phyloP scores from a whole-genome alignment of 37 sponge, comb jelly and placozoan genomes.

The Corticium candelabrum region DNA sequence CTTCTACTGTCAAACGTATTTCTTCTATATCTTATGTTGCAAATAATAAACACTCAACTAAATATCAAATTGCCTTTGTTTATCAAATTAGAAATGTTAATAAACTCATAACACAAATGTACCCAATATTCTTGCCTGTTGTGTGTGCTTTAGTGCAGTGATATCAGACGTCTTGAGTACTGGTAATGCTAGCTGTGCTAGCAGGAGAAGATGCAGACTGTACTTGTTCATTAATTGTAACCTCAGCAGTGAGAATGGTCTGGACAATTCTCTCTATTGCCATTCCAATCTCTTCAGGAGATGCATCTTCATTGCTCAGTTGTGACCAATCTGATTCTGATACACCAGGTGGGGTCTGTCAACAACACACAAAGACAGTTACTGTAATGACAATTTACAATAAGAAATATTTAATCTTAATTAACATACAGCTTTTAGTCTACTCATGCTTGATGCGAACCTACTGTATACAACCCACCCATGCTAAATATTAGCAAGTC shows the following conservation, averaged over 20 bases:
- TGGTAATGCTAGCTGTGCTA: not conserved
- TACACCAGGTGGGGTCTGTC: conserved; percentile 34
- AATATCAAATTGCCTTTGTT: no score
- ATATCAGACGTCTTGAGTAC: not conserved
- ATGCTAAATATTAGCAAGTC: no score
- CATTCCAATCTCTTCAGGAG: conserved; percentile 27
- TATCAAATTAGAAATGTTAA: no score
- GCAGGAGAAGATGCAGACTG: not conserved
- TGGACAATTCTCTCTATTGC: conserved; percentile 37
- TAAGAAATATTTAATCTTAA: not conserved
- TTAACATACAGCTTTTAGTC: no score
- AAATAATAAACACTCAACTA: no score
- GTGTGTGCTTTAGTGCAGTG: no score
- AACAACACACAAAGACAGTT: not conserved
- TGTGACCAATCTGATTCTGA: conserved; percentile 48
- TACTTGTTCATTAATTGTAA: not conserved
- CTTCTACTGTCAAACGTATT: no score
- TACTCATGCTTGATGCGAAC: no score
- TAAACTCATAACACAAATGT: no score
- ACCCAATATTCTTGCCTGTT: no score
- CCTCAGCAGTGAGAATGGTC: not conserved
- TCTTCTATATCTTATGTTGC: no score
- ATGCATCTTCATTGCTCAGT: conserved; percentile 30
- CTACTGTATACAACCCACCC: no score
- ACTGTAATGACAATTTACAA: not conserved